These are phyloP conservation scores for Pelodiscus sinensis DNA, from an alignment of 2,113 vertebrate species.

Conservation along the genomic window DNA sequence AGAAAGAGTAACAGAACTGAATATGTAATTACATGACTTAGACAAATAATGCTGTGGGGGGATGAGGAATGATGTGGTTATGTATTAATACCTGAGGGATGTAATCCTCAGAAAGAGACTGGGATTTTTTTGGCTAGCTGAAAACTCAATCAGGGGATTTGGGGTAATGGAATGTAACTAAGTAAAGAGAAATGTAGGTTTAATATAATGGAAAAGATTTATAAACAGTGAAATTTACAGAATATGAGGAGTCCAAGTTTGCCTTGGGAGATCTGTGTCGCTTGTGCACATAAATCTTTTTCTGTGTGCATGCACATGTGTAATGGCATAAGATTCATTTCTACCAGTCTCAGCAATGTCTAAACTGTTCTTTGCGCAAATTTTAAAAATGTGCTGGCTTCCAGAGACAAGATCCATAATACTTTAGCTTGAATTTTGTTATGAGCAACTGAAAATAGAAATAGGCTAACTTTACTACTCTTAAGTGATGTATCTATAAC, in stretches of 20 bases:
- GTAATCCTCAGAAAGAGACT: background rate
- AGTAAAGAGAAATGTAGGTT: background rate
- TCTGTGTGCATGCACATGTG: background rate
- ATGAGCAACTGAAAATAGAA: slow-evolving; percentile 24
- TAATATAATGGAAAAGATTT: background rate
- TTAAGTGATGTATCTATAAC: background rate
- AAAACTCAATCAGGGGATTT: background rate
- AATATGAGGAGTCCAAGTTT: background rate
- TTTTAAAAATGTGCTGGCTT: background rate
- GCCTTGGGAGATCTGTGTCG: background rate
- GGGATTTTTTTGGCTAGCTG: background rate
- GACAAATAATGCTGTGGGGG: background rate
- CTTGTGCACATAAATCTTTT: background rate
- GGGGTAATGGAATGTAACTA: background rate
- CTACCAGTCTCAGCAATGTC: background rate
- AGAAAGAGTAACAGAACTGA: background rate
- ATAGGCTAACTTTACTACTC: background rate
- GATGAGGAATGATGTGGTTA: background rate
- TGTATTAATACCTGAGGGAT: background rate
- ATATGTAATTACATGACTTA: background rate
- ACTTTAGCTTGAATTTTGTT: background rate
- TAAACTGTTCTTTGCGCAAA: background rate
- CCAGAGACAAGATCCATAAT: slow-evolving; percentile 10
- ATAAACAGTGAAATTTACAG: background rate
- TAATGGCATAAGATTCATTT: background rate